Evolutionary conservation across 2,797 vertebrate species (phyloP).

Genomic region (Notolepis coatsorum): DNA sequence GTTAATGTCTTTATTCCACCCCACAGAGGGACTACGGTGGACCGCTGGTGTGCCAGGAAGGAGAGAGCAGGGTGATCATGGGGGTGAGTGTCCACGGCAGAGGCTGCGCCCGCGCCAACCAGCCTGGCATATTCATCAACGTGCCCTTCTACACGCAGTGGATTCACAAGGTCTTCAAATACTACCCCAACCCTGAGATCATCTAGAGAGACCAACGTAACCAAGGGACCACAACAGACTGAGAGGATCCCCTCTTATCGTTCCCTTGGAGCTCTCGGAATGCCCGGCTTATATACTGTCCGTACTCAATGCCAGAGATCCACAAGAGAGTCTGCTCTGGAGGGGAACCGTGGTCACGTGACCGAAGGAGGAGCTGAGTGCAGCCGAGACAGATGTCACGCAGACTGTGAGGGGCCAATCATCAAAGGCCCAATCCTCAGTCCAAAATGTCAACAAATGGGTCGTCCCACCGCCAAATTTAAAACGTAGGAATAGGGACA

Average conservation of each 20-base stretch:
- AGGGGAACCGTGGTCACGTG: conserved; percentile 13
- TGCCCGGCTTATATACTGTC: conserved; percentile 37
- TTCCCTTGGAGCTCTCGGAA: conserved; percentile 40
- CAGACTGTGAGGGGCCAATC: conserved; percentile 17
- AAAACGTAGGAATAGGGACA: no score
- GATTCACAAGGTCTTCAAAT: conserved; percentile 94
- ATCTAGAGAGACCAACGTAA: conserved; percentile 45
- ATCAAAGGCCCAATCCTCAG: no score
- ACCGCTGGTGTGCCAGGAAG: conserved; percentile 94
- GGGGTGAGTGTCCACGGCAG: conserved; percentile 96
- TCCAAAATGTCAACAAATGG: no score
- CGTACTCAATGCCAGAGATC: conserved; percentile 20
- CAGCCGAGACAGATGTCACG: conserved; percentile 17
- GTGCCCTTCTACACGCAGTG: conserved; percentile 95
- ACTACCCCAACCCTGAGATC: conserved; percentile 67
- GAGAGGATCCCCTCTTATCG: conserved; percentile 16
- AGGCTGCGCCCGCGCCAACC: conserved; percentile 92
- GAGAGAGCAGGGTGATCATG: conserved; percentile 89
- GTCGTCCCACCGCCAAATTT: no score
- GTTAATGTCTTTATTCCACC: conserved; percentile 21
- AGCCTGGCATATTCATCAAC: conserved; percentile 94
- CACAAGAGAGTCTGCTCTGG: conserved; percentile 19
- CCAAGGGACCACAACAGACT: conserved; percentile 27
- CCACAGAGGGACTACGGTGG: conserved; percentile 95
- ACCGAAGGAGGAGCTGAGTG: conserved; percentile 21